Evolutionary conservation across 2,888 invertebrate genomes (phyloP).

Genomic region (Trichopria drosophilae): DNA sequence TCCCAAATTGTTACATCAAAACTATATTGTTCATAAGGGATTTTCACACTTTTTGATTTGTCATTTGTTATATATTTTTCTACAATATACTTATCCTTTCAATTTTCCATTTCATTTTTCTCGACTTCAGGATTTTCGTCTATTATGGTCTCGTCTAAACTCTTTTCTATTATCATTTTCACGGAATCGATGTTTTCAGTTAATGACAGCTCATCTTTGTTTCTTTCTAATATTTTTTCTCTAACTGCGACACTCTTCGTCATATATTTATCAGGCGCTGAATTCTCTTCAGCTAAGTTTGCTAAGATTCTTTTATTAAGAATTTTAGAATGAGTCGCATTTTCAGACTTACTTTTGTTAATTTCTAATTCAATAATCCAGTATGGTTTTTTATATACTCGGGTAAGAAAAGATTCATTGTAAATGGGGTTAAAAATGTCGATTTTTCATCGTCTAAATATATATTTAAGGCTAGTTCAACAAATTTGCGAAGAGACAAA

Average conservation of each 20-base stretch:
- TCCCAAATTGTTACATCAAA: no score
- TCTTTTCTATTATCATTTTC: no score
- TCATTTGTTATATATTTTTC: constrained; percentile 21
- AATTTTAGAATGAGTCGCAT: neutral
- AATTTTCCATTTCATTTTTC: no score
- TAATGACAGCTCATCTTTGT: neutral
- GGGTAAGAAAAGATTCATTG: constrained; percentile 29
- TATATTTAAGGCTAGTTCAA: constrained; percentile 32
- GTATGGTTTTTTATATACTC: constrained; percentile 32
- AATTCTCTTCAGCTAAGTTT: constrained; percentile 9
- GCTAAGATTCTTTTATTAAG: constrained; percentile 12
- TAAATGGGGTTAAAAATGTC: constrained; percentile 26
- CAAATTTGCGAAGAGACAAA: constrained; percentile 34
- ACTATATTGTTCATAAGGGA: no score
- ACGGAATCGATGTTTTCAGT: neutral
- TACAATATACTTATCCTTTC: constrained; percentile 8
- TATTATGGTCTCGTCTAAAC: no score
- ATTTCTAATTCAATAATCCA: no score
- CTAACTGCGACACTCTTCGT: constrained; percentile 17
- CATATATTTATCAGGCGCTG: constrained; percentile 6
- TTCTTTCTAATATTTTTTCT: constrained; percentile 4
- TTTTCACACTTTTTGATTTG: constrained; percentile 21
- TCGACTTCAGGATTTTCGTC: no score
- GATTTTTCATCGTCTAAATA: constrained; percentile 33
- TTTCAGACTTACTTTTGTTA: constrained; percentile 6